phyloP scores from a whole-genome alignment of 2,888 invertebrate genomes.

The Meiosimyza platycephala region DNA sequence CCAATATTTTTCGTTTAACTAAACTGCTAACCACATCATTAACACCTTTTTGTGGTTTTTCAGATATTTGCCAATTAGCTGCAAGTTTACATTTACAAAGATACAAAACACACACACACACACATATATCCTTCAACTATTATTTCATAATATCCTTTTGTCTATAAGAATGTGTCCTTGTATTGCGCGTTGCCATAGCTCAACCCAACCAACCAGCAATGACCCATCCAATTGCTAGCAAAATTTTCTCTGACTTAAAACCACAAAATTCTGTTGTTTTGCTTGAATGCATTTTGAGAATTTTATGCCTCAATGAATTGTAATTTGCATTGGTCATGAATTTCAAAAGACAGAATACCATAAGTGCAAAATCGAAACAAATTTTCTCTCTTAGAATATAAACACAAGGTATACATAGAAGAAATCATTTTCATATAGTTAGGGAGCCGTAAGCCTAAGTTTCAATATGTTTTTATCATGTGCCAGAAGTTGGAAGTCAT shows the following conservation, averaged over 20 bases:
- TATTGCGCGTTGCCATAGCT: too few species aligned
- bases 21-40: conserved; percentile 32
- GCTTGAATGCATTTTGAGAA: conserved; percentile 22
- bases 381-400: too few species aligned
- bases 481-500: too few species aligned
- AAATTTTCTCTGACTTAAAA: conserved; percentile 11
- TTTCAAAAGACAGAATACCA: too few species aligned
- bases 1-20: neutral
- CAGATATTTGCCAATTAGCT: conserved; percentile 24
- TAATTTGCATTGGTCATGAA: too few species aligned
- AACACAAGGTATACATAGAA: too few species aligned
- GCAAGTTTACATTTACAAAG: neutral
- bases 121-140: neutral
- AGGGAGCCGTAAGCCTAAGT: too few species aligned
- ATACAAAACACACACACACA: conserved; percentile 7
- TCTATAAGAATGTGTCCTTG: neutral
- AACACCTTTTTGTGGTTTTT: conserved; percentile 23
- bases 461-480: too few species aligned
- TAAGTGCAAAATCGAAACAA: too few species aligned
- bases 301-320: neutral
- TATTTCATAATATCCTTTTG: conserved; percentile 16
- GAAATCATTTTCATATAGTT: too few species aligned
- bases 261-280: conserved; percentile 21
- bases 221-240: too few species aligned
- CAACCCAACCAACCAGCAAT: too few species aligned